Evolutionary conservation across 2,113 vertebrate genomes (phyloP).

Genomic region (Leptobrachium ailaonicum): DNA sequence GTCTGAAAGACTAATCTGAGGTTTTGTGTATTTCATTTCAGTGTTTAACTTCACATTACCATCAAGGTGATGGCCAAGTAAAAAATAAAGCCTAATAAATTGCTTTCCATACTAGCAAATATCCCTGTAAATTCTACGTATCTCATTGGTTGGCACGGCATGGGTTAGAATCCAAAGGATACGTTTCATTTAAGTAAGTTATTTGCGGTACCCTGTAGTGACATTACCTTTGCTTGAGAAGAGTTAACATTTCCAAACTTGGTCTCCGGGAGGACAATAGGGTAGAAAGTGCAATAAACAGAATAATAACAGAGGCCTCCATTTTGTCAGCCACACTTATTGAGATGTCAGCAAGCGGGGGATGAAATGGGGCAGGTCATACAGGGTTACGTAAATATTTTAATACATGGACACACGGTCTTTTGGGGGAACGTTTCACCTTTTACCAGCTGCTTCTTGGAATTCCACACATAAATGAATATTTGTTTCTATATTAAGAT

Average conservation of each 20-base stretch:
- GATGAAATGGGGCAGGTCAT: constrained; percentile 38
- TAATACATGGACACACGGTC: constrained; percentile 25
- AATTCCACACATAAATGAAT: constrained; percentile 20
- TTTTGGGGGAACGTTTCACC: constrained; percentile 33
- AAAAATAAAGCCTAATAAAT: too few relatives aligned
- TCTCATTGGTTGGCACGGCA: too few relatives aligned
- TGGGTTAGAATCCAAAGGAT: too few relatives aligned
- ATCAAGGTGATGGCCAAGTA: too few relatives aligned
- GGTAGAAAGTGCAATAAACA: constrained; percentile 44
- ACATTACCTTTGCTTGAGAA: neutral
- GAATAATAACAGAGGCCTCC: constrained; percentile 31
- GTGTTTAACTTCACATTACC: too few relatives aligned
- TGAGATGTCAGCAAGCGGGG: constrained; percentile 31
- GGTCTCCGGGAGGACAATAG: constrained; percentile 1
- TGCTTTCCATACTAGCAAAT: too few relatives aligned
- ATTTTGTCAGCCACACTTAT: constrained; percentile 47
- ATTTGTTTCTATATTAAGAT: constrained; percentile 18
- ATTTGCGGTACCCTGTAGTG: neutral
- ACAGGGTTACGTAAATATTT: constrained; percentile 42
- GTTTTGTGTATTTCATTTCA: too few relatives aligned
- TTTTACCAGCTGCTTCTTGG: constrained; percentile 14
- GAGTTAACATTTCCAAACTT: constrained; percentile 5
- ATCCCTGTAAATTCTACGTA: too few relatives aligned
- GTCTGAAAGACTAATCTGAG: too few relatives aligned
- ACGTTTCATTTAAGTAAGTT: too few relatives aligned